A percentile compares a stretch with the other conserved stretches of the same genome.
phyloP scores from a whole-genome alignment of 2,113 vertebrate species.

The Trinectes maculatus region DNA sequence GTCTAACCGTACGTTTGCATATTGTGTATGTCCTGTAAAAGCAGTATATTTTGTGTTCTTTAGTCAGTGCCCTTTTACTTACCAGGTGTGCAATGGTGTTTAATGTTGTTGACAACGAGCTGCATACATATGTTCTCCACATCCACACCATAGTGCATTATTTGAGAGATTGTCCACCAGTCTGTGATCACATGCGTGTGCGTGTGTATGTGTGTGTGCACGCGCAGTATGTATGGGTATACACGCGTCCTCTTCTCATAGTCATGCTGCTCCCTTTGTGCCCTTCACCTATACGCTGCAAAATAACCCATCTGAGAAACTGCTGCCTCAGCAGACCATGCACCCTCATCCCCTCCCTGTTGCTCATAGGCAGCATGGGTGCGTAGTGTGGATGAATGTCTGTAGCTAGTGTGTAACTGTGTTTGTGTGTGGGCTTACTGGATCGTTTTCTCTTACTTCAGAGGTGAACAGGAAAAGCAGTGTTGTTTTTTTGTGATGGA shows the following conservation, averaged over 20 bases:
- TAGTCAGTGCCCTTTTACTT: slow-evolving; percentile 14
- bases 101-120: slow-evolving; percentile 22
- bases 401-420: slow-evolving; percentile 39
- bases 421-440: slow-evolving; percentile 38
- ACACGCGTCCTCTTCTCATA: slow-evolving; percentile 53
- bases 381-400: slow-evolving; percentile 45
- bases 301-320: slow-evolving; percentile 68
- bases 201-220: slow-evolving; percentile 23
- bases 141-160: slow-evolving; percentile 18
- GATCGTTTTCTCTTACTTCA: slow-evolving; percentile 42
- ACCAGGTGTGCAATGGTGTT: slow-evolving; percentile 25
- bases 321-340: slow-evolving; percentile 74
- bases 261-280: slow-evolving; percentile 73
- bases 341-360: slow-evolving; percentile 54
- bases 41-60: neutral
- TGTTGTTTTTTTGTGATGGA: slow-evolving; percentile 37
- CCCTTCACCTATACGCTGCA: slow-evolving; percentile 60
- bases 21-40: neutral
- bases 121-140: slow-evolving; percentile 22
- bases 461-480: slow-evolving; percentile 64
- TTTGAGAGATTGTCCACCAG: slow-evolving; percentile 9
- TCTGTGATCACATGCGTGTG: slow-evolving; percentile 31
- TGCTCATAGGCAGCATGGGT: slow-evolving; percentile 53
- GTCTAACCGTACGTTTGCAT: neutral
- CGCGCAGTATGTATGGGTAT: slow-evolving; percentile 37